Evolutionary conservation across 2,888 invertebrate genomes (phyloP), one percentile per base, ranked within the genome.

Genomic region (Ophion costatus): DNA sequence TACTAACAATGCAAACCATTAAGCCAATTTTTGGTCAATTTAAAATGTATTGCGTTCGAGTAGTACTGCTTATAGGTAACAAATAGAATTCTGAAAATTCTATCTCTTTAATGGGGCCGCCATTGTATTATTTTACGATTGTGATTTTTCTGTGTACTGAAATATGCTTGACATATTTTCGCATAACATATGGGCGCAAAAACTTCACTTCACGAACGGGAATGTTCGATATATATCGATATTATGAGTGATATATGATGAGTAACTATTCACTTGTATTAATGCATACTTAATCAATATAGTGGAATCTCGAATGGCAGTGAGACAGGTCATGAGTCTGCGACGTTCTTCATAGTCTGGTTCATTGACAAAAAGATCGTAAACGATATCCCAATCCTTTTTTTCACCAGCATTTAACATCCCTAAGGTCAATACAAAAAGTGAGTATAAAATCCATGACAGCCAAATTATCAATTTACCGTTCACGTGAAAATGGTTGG

Each of bases 261-360:
- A 9, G 1, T 38, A 38, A 7, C 6, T 0, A 38, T 38, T 38
- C 9, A 38, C 38, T 38, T 38, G 6, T 7, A 67, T 42, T 67
- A 9, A 74, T 42, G 33, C 88, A 45, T 80, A 88, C 89, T 84
- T 75, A 59, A 76, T 66, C 64, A 89, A 85, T 71, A 82, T 69
- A 10, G 71, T 61, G 57, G 81, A 69, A 63, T 89, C 17, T 2
- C 14, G 20, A 14, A 66, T 17, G 71, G 76, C 82, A 20, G 82
- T 77, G n/a, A 82, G 82, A 59, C 57, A 57, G 22, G 59, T 66
- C 82, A 82, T 82, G 17, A 82, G 77, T 45, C 24, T 82, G 7
- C 14, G 76, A 45, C 82, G 82, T 64, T 82, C 82, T 22, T 66
- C 71, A 64, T 59, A 9, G 57, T 82, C 33, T 3, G 66, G 63